A percentile compares a stretch with the other conserved stretches of the same genome.
These are phyloP conservation scores for Pteronotus mesoamericanus DNA, from an alignment of 2,797 vertebrate genomes.

Conservation along the genomic window DNA sequence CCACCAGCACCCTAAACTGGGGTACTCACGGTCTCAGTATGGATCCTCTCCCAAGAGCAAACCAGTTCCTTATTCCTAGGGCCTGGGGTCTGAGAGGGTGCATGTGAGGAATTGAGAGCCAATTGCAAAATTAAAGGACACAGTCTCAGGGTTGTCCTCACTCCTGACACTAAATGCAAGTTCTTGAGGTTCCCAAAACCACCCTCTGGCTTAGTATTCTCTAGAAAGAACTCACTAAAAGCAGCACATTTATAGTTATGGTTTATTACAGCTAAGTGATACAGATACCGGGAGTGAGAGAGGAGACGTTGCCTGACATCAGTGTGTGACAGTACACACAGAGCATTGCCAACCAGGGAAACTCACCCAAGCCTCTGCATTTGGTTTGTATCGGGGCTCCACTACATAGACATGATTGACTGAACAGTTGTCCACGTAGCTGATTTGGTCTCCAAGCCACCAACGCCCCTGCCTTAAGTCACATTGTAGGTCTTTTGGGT, in stretches of 20 bases:
- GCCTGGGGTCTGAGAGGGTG: not conserved
- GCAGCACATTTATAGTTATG: not conserved
- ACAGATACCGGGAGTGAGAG: not conserved
- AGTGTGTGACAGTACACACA: not conserved
- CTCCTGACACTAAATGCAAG: not conserved
- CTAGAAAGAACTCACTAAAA: not conserved
- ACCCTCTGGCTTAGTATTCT: not conserved
- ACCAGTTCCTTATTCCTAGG: not conserved
- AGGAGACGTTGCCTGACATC: not conserved
- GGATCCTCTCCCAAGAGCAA: not conserved
- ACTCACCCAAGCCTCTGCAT: not conserved
- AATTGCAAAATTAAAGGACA: not conserved
- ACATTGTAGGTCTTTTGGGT: not conserved
- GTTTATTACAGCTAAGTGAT: not conserved
- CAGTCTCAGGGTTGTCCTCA: not conserved
- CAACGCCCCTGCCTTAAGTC: not conserved
- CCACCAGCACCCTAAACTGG: not conserved
- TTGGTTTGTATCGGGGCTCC: not conserved
- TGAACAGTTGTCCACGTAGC: rapidly evolving
- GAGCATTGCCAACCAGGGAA: not conserved
- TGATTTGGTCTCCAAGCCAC: not conserved
- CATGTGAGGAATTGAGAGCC: not conserved
- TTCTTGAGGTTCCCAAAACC: not conserved
- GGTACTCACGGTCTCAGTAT: not conserved
- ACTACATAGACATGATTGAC: not conserved